A percentile compares a stretch with the other conserved stretches of the same genome.
Conservation (phyloP, 2,113 vertebrate species). For the Ictidomys tridecemlineatus region DNA sequence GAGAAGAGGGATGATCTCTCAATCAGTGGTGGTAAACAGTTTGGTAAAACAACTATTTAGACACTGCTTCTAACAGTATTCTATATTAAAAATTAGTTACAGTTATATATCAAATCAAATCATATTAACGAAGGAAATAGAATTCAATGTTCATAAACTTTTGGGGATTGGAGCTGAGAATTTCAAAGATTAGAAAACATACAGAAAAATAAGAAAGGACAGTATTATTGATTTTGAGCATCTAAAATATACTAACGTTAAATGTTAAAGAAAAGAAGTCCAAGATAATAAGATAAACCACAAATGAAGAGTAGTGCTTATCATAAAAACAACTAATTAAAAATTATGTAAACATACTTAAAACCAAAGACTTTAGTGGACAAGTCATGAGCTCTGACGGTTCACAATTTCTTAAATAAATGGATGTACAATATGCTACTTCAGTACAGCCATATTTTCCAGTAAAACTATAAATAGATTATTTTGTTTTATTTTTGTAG, state of each 20-base stretch:
- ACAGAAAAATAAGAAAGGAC: background rate
- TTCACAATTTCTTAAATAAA: background rate
- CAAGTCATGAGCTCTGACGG: background rate
- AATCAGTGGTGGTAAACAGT: background rate
- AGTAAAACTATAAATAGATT: background rate
- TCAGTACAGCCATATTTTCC: background rate
- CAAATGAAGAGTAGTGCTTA: background rate
- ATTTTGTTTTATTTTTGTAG: too few species aligned
- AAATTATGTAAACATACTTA: background rate
- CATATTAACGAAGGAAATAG: background rate
- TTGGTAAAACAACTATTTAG: conserved; percentile 1
- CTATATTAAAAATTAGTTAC: background rate
- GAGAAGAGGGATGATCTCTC: background rate
- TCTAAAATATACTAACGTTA: conserved; percentile 6
- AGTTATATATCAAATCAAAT: background rate
- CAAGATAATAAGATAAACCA: background rate
- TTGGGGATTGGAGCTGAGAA: background rate
- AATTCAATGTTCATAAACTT: background rate
- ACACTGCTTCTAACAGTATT: background rate
- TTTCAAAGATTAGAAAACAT: conserved; percentile 28
- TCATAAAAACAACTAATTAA: background rate
- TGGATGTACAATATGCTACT: background rate
- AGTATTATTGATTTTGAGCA: background rate
- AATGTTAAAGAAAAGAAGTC: background rate
- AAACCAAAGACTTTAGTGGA: background rate